These are phyloP conservation scores for Sphinx pinastri DNA, from an alignment of 2,888 invertebrate species.

Conservation along the genomic window DNA sequence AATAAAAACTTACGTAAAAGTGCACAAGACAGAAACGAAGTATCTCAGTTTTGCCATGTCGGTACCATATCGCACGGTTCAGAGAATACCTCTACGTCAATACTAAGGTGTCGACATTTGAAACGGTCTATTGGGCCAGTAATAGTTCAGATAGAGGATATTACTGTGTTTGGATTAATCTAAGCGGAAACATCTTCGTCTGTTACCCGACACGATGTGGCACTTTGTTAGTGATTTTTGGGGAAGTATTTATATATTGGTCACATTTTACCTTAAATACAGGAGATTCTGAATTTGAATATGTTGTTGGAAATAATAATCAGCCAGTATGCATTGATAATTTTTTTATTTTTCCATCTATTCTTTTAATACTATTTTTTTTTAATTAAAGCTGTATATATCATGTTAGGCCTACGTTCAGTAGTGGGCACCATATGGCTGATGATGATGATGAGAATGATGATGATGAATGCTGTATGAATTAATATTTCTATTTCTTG, in stretches of 20 bases:
- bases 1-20: no score
- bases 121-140: slow-evolving; percentile 60
- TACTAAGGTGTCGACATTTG: slow-evolving; percentile 66
- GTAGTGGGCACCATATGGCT: no score
- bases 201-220: neutral
- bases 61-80: slow-evolving; percentile 20
- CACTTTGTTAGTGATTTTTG: neutral
- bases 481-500: slow-evolving; percentile 52
- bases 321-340: no score
- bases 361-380: neutral
- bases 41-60: no score
- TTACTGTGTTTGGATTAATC: slow-evolving; percentile 61
- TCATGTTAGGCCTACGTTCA: no score
- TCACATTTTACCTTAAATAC: neutral
- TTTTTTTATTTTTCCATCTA: neutral
- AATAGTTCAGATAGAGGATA: slow-evolving; percentile 56
- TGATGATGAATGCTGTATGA: neutral
- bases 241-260: neutral
- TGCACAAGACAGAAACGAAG: no score
- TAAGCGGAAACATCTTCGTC: slow-evolving; percentile 59
- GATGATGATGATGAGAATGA: no score
- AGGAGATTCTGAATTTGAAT: neutral
- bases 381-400: no score
- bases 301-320: no score
- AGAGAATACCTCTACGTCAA: slow-evolving; percentile 43